phyloP scores from a whole-genome alignment of 2,113 vertebrate species.

The Ctenomys sociabilis region DNA sequence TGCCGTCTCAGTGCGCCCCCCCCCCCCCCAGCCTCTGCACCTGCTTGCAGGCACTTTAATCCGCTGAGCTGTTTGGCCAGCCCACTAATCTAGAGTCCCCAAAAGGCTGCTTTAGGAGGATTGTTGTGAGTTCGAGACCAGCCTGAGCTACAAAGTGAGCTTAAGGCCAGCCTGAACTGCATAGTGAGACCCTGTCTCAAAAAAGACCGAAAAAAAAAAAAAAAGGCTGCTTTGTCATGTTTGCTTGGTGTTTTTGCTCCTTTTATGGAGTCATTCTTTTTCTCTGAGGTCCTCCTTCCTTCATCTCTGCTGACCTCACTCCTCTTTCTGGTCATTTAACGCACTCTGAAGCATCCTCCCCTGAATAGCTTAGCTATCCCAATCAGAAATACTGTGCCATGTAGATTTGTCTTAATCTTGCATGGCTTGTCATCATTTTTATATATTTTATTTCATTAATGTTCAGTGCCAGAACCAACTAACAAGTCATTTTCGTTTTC shows the following conservation, averaged over 20 bases:
- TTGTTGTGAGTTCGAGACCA: no score
- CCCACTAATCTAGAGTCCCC: no score
- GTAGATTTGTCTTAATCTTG: neutral
- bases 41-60: no score
- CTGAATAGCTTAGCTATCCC: neutral
- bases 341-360: neutral
- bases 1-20: no score
- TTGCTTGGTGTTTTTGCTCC: neutral
- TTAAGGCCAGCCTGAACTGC: no score
- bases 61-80: no score
- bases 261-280: neutral
- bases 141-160: no score
- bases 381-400: neutral
- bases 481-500: neutral
- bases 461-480: neutral
- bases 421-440: neutral
- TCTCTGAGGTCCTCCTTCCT: neutral
- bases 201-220: no score
- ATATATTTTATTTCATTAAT: conserved; percentile 11
- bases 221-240: neutral
- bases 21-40: no score
- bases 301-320: neutral
- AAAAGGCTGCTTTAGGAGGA: neutral
- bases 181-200: no score
- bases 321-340: neutral